These are phyloP conservation scores for Hypotaenidia philippensis DNA, from an alignment of 2,797 vertebrate genomes.

Conservation along the genomic window DNA sequence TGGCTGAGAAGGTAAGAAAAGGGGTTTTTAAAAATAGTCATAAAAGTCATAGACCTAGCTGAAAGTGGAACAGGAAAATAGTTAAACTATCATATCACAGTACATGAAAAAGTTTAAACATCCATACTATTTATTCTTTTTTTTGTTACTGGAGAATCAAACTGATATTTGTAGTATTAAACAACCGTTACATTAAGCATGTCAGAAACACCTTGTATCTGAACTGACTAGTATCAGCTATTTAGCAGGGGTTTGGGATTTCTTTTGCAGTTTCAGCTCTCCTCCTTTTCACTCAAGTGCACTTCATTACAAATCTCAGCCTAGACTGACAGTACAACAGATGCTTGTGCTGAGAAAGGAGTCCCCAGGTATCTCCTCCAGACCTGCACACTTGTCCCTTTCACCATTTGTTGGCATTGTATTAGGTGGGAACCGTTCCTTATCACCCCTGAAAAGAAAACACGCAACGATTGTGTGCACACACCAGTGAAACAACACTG, in stretches of 20 bases:
- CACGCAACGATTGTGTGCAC: background rate
- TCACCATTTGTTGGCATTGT: rapidly evolving
- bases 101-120: background rate
- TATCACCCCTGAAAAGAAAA: background rate
- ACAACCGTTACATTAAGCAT: background rate
- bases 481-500: background rate
- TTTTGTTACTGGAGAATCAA: background rate
- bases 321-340: background rate
- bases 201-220: background rate
- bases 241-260: background rate
- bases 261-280: background rate
- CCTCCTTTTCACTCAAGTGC: background rate
- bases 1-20: background rate
- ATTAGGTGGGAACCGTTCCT: background rate
- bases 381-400: background rate
- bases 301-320: background rate
- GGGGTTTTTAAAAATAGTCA: background rate
- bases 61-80: background rate
- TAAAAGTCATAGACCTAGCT: background rate
- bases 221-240: background rate
- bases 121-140: background rate
- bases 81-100: background rate
- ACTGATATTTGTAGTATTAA: background rate
- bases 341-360: background rate
- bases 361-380: background rate